A percentile compares a stretch with the other conserved stretches of the same genome.
Evolutionary conservation across 2,888 invertebrate genomes (phyloP).

Genomic region (Vannuccia rotundouncinata): DNA sequence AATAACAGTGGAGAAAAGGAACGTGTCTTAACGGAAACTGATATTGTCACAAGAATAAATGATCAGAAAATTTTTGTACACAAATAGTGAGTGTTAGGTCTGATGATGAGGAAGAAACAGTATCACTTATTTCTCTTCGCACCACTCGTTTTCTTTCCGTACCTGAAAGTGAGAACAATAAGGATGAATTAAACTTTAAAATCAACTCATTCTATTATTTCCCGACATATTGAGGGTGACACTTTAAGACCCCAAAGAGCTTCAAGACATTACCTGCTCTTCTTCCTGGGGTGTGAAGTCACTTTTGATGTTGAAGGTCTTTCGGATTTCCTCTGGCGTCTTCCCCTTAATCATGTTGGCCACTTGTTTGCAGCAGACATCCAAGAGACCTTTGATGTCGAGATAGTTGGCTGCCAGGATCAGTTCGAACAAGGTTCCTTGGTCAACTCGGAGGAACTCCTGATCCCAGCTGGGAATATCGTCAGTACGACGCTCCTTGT

Average conservation of each 20-base stretch:
- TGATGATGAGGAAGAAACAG: too few species aligned
- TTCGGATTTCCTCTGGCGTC: slow-evolving; percentile 91
- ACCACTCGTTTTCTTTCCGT: slow-evolving; percentile 58
- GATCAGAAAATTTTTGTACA: too few species aligned
- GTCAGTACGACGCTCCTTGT: slow-evolving; percentile 95
- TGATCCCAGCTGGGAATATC: slow-evolving; percentile 99
- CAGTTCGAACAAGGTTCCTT: slow-evolving; percentile 87
- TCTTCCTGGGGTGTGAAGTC: slow-evolving; percentile 88
- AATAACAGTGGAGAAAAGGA: too few species aligned
- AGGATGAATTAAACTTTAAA: background rate
- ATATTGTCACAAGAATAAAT: too few species aligned
- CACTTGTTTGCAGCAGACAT: slow-evolving; percentile 95
- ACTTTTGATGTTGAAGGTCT: slow-evolving; percentile 92
- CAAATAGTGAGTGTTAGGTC: too few species aligned
- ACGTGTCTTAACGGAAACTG: too few species aligned
- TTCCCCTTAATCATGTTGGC: slow-evolving; percentile 98
- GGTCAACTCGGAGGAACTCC: slow-evolving; percentile 76
- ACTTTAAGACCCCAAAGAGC: background rate
- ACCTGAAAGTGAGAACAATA: slow-evolving; percentile 47
- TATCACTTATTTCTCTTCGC: slow-evolving; percentile 57
- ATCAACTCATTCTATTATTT: background rate
- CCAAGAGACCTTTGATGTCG: slow-evolving; percentile 77
- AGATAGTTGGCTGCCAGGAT: slow-evolving; percentile 94
- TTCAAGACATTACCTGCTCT: slow-evolving; percentile 68
- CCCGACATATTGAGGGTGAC: background rate